These are phyloP conservation scores for Arothron firmamentum DNA, from an alignment of 2,113 vertebrate species.

Conservation along the genomic window DNA sequence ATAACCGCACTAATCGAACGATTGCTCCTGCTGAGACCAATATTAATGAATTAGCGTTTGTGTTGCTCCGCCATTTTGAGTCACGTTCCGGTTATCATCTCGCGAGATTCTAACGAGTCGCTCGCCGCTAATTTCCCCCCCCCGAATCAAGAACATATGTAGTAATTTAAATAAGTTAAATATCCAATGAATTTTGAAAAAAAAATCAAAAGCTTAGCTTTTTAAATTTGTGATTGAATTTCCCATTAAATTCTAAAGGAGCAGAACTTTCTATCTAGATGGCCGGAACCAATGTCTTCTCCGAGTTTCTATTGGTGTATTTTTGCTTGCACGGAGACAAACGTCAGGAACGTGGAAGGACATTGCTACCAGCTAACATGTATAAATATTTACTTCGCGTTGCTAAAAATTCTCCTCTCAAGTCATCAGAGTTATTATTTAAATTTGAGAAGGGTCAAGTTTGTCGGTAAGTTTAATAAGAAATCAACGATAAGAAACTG, in stretches of 20 bases:
- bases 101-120: constrained; percentile 42
- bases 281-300: constrained; percentile 45
- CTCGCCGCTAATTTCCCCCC: too few relatives aligned
- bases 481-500: background rate
- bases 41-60: constrained; percentile 65
- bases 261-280: background rate
- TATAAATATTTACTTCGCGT: constrained; percentile 38
- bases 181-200: too few relatives aligned
- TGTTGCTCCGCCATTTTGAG: constrained; percentile 73
- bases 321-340: constrained; percentile 19
- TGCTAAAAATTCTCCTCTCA: constrained; percentile 21
- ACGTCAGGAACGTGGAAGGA: constrained; percentile 49
- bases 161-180: too few relatives aligned
- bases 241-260: too few relatives aligned
- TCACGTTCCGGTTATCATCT: constrained; percentile 49
- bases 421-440: constrained; percentile 4
- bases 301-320: constrained; percentile 1
- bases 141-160: too few relatives aligned
- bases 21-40: constrained; percentile 49
- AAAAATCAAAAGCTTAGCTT: too few relatives aligned
- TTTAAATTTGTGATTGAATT: too few relatives aligned
- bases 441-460: constrained; percentile 36
- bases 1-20: constrained; percentile 39
- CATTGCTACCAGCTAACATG: constrained; percentile 56
- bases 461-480: constrained; percentile 49